Evolutionary conservation across 2,888 invertebrate genomes (phyloP), one percentile per base, ranked within the genome.

Genomic region (Metallyticus violacea): DNA sequence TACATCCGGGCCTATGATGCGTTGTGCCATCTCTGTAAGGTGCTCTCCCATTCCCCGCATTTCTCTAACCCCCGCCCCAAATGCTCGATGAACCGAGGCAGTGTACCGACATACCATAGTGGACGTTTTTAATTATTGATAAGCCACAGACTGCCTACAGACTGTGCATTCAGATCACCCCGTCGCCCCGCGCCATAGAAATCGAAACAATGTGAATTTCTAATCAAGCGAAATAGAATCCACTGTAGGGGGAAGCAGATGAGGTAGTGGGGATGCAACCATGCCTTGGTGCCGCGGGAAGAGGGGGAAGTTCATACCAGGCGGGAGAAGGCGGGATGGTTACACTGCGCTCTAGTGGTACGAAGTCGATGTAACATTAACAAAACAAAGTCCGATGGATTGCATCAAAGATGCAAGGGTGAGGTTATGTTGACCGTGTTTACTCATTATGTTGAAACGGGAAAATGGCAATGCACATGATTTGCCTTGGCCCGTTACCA

Each of bases 141-240:
- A 82, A 76, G 82, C 76, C 25, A 26, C 82, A 26, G 82, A 81
- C 62, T 15, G 25, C 22, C 26, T 25, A 81, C 81, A 30, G 81
- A 30, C 29, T 40, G 30, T 9, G 79, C 27, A 80, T 80, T 80
- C n/a, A n/a, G 40, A n/a, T 76, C 82, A 82, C 26, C 76, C 76
- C 25, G 40, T 22, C 76, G 22, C 26, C n/a, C 26, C 30, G 22
- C 26, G 26, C 62, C 26, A 80, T n/a, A 76, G 76, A 82, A 82
- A 82, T 82, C 82, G 62, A 82, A 82, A 82, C 82, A 82, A 82
- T 82, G 26, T 26, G 82, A 82, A 81, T 62, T 76, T 82, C 82
- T 82, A 29, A 82, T 82, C 76, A 82, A 76, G 62, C 82, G 40
- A 62, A 62, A 62, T 62, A 62, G 40, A 62, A 62, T 62, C 40